Evolutionary conservation across 2,113 vertebrate genomes (phyloP).

Genomic region (Paratilapia polleni): DNA sequence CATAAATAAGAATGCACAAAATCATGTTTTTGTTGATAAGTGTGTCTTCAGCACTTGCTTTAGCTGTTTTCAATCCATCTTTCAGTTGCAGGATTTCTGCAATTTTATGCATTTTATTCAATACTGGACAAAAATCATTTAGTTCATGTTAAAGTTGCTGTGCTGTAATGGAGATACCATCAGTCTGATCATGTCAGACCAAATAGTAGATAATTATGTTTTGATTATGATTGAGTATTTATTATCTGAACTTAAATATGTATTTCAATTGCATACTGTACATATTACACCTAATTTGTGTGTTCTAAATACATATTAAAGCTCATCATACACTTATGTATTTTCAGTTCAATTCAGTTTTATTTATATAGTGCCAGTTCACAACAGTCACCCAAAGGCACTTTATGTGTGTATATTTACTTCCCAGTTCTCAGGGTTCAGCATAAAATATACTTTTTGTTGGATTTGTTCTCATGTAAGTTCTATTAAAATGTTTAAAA

Average conservation of each 20-base stretch:
- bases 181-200: too few relatives aligned
- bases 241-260: rapidly evolving
- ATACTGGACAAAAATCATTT: not conserved
- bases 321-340: not conserved
- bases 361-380: not conserved
- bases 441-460: not conserved
- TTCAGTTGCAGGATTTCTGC: not conserved
- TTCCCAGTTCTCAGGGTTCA: not conserved
- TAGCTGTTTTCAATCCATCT: too few relatives aligned
- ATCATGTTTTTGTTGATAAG: not conserved
- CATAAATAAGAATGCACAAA: rapidly evolving
- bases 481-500: not conserved
- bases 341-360: not conserved
- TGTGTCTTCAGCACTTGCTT: not conserved
- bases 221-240: rapidly evolving
- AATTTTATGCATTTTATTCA: not conserved
- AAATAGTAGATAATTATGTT: rapidly evolving
- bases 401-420: not conserved
- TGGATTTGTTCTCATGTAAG: not conserved
- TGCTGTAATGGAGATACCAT: too few relatives aligned
- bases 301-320: not conserved
- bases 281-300: not conserved
- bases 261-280: not conserved
- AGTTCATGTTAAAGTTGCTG: too few relatives aligned
- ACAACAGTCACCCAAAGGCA: not conserved